Base-by-base conservation (phyloP, 2,797 vertebrate species). In the Propithecus deckenii region DNA sequence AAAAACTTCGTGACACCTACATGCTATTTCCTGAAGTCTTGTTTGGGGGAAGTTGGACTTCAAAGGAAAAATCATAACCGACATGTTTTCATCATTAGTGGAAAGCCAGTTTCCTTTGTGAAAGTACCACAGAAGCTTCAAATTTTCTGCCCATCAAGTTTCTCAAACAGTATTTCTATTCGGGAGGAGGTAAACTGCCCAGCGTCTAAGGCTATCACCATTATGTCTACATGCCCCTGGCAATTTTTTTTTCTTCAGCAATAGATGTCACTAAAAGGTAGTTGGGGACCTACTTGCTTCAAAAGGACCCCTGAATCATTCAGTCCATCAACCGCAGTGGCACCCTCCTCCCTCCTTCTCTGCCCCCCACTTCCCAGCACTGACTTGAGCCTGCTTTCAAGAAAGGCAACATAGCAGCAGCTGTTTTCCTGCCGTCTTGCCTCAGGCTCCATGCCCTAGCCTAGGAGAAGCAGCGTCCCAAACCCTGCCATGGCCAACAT, bases 1-100 rank as follows among this genome's bases (percentile, higher is more conserved):
- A 95, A 92, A 96, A 95, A 89, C 28, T 78, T 69, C 72, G 48
- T 69, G 80, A 91, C 90, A 95, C 85, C 92, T 97, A 89, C 67
- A 32, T 97, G 95, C 85, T 92, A 75, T 84, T 94, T 96, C 96
- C 97, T 87, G 85, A 94, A 95, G 84, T 43, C 87, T 92, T 65
- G 25, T 76, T 94, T 96, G 48, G 35, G 52, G 84, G 71, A 97
- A 93, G 46, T 65, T 88, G 41, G n/a, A 97, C 92, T 97, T 97
- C 97, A 97, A 97, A 97, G 89, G 83, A 75, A 74, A 97, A 96
- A 95, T 95, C 91, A 97, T 96, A 96, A 91, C 72, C 81, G 81
- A 50, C 46, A 50, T 89, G 80, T 85, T 92, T 92, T 92, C 55
- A 94, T 95, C 41, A 67, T 81, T 93, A 92, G 57, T 71, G 74